phyloP scores from a whole-genome alignment of 2,113 vertebrate genomes.

The Cryptomyrus ogoouensis region DNA sequence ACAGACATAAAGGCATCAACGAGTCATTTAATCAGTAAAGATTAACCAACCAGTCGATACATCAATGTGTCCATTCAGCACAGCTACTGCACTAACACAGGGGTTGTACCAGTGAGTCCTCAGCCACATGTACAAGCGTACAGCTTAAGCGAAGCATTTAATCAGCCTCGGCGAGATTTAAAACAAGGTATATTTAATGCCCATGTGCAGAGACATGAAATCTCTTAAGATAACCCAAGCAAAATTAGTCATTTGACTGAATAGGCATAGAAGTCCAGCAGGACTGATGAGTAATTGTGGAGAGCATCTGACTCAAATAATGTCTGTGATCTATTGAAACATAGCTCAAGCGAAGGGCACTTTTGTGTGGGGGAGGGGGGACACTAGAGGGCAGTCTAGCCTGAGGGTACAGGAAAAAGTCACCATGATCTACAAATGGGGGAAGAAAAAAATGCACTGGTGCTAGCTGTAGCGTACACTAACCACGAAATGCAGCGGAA shows the following conservation, averaged over 20 bases:
- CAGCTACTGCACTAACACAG: background rate
- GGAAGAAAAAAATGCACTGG: background rate
- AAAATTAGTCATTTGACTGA: background rate
- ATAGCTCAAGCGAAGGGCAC: background rate
- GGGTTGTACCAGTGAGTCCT: background rate
- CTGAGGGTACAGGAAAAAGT: slow-evolving; percentile 16
- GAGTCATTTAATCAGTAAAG: background rate
- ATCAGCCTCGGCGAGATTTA: background rate
- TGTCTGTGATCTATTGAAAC: background rate
- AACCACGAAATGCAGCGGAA: background rate
- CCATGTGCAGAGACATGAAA: background rate
- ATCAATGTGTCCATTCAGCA: background rate
- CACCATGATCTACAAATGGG: background rate
- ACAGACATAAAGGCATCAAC: background rate
- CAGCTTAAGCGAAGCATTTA: background rate
- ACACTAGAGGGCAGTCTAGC: slow-evolving; percentile 49
- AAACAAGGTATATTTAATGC: background rate
- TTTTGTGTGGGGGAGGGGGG: background rate
- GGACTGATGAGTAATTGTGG: background rate
- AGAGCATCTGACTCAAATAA: background rate
- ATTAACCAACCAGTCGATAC: background rate
- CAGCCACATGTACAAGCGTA: background rate
- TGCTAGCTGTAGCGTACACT: background rate
- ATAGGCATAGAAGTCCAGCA: background rate
- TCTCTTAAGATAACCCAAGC: background rate